phyloP scores from a whole-genome alignment of 2,888 invertebrate species.

The Noctua comes region DNA sequence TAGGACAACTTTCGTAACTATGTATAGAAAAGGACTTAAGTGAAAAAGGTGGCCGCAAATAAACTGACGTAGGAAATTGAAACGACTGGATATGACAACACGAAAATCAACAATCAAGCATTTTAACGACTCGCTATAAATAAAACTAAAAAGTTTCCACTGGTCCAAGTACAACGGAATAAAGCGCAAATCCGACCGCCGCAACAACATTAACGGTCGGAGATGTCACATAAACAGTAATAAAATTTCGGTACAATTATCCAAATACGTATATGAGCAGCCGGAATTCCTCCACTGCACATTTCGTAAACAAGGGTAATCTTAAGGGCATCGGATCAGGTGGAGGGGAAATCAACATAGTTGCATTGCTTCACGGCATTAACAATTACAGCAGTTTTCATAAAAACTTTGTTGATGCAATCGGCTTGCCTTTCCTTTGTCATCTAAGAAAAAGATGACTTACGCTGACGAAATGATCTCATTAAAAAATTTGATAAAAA shows the following conservation, averaged over 20 bases:
- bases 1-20: neutral
- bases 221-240: conserved; percentile 62
- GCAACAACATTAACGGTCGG: conserved; percentile 46
- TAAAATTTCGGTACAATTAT: conserved; percentile 77
- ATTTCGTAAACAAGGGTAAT: conserved; percentile 83
- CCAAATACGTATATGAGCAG: conserved; percentile 67
- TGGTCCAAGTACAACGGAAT: conserved; percentile 17
- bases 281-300: conserved; percentile 82
- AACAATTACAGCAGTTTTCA: conserved; percentile 61
- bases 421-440: conserved; percentile 62
- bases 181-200: conserved; percentile 54
- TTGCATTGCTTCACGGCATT: conserved; percentile 70
- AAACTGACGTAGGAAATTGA: neutral
- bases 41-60: neutral
- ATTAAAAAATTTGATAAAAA: conserved; percentile 54
- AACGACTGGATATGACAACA: neutral
- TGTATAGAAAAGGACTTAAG: neutral
- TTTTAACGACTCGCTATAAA: conserved; percentile 12
- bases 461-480: conserved; percentile 55
- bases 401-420: conserved; percentile 66
- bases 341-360: conserved; percentile 74
- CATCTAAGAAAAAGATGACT: conserved; percentile 49
- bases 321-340: conserved; percentile 83
- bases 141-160: conserved; percentile 28
- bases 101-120: neutral